Evolutionary conservation across 1,140 invertebrate species (phyloP).

Genomic region (Bombus sibiricus): DNA sequence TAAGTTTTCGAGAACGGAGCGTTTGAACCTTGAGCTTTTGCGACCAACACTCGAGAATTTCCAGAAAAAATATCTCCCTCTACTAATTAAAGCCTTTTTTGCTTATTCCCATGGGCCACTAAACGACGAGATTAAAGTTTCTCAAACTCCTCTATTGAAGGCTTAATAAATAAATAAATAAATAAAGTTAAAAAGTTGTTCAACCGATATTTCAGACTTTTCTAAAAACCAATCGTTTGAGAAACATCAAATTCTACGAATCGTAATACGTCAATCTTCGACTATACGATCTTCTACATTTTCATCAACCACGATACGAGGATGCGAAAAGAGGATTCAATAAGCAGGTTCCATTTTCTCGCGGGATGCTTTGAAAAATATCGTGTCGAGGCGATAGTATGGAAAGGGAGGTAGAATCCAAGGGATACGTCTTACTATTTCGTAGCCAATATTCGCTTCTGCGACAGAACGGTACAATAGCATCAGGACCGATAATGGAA

Average conservation of each 20-base stretch:
- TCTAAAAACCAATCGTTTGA: not conserved
- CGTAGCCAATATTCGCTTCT: constrained; percentile 28
- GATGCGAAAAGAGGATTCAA: constrained; percentile 4
- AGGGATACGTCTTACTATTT: constrained; percentile 43
- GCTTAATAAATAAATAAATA: not conserved
- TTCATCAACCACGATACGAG: not conserved
- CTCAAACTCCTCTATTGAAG: not conserved
- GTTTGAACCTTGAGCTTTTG: not conserved
- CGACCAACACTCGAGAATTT: not conserved
- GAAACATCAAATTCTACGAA: not conserved
- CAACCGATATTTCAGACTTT: not conserved
- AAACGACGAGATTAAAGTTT: not conserved
- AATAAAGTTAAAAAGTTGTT: not conserved
- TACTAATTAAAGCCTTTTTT: no score
- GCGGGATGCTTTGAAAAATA: constrained; percentile 38
- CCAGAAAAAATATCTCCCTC: not conserved
- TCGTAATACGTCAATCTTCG: not conserved
- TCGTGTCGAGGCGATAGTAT: not conserved
- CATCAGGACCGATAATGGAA: constrained; percentile 27
- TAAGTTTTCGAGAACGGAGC: not conserved
- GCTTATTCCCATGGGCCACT: no score
- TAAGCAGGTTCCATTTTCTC: constrained; percentile 39
- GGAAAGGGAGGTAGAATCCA: not conserved
- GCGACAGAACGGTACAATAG: constrained; percentile 17
- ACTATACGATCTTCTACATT: not conserved